Base-by-base conservation (phyloP, 2,113 vertebrate species). In the Rhea pennata region DNA sequence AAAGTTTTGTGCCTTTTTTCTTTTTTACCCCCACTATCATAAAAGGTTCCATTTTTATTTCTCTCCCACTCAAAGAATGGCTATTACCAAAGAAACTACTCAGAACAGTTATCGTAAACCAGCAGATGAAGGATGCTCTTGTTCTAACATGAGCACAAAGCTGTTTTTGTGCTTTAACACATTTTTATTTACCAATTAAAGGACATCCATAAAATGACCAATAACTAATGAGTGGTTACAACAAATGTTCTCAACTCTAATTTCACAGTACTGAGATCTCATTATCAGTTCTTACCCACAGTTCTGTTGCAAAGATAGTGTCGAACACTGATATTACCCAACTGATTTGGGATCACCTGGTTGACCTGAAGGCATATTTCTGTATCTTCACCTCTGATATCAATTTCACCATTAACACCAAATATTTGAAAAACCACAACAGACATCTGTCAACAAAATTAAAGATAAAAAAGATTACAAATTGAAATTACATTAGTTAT, bases 241-340 rank as follows among this genome's bases (percentile, higher is more conserved):
- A 82, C 5, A 94, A 75, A 54, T 20, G 15, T 50, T 83, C 78
- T n/a, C 44, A 67, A 59, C 4, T 50, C 51, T 65, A 64, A 9
- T 33, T 81, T 67, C 56, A 86, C 56, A 84, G 40, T 23, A 67
- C 3, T 48, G 53, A 66, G 42, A 72, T 59, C 12, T 59, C 59
- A 56, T 36, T 76, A 23, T 27, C 48, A 59, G n/a, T 15, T 93
- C 98, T 98, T 97, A 99, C 99, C 99, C 81, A 98, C 93, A 96
- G 98, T 99, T 97, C 98, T 99, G 98, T 98, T 99, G 98, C 98
- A 98, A 92, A 99, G 98, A 95, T 99, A 99, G 92, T 99, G 98
- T 44, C 99, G 97, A 92, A 99, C 98, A 95, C 98, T 99, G 97
- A 99, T 95, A 80, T 99, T 99, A 96, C 99, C 99, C 93, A 99